Base-by-base conservation (phyloP, 2,113 vertebrate species). In the Sorex fumeus region DNA sequence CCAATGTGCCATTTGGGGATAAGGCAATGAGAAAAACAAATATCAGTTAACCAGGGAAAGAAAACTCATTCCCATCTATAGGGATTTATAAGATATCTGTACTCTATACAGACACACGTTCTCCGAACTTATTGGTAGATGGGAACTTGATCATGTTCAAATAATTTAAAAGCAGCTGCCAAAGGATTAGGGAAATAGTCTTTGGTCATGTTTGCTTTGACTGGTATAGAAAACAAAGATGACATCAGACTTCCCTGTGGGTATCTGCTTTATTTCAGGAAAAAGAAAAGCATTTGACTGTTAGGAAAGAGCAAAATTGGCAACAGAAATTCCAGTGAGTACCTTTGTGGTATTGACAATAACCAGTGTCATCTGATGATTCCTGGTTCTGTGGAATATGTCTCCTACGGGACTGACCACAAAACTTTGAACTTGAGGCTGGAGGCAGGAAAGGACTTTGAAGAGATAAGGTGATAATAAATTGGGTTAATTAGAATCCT, bases 221-320 rank as follows among this genome's bases (percentile, higher is more conserved):
- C 40, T 43, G 21, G 15, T 77, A 82, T 70, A 85, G 92, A 91
- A 95, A 95, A 90, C 79, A 93, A 93, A 91, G 72, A 67, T 91
- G 90, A 94, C 79, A 82, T 82, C 78, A 91, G 70, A 60, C 43
- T 90, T 91, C 71, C 84, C 75, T 25, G 21, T 15, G 16, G 87
- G 70, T 79, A 79, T 93, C 93, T 94, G 93, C 43, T 93, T 91
- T 19, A 11, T 87, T 85, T 96, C 88, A 95, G 74, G 36, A 70
- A 78, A 67, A 28, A 57, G 66, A 70, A 87, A 87, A 84, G 15
- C 60, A 53, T 77, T 91, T 30, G 23, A 57, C 36, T 13, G 12
- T 50, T n/a, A 60, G 15, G 57, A 62, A 86, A 79, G 43, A 81
- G 50, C 28, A 67, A 19, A 6, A 60, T 75, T 71, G 69, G 23